Conservation (phyloP, 2,888 invertebrate genomes). For the Heteromyza rotundicornis region DNA sequence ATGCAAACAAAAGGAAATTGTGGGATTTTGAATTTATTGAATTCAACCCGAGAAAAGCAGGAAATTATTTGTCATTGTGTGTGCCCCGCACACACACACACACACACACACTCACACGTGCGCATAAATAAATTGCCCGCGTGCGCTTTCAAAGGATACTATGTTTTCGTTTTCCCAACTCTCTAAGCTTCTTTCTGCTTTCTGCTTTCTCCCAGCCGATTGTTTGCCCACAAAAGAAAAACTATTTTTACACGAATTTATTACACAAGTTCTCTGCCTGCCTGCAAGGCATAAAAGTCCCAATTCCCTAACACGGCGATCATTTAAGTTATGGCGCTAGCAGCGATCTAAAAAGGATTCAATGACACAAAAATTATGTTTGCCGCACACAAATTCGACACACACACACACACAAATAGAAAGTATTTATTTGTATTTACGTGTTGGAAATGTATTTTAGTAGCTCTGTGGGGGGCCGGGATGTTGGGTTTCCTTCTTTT, state of each 20-base stretch:
- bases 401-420: no score
- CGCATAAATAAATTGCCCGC: not conserved
- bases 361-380: not conserved
- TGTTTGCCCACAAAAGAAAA: not conserved
- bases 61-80: slow-evolving; percentile 22
- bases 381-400: not conserved
- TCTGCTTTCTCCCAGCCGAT: no score
- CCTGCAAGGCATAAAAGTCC: no score
- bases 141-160: not conserved
- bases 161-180: no score
- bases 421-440: no score
- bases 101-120: not conserved
- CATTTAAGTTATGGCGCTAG: not conserved
- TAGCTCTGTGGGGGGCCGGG: no score
- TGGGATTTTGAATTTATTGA: slow-evolving; percentile 32
- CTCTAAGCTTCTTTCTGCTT: no score
- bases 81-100: not conserved
- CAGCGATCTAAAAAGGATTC: not conserved
- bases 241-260: slow-evolving; percentile 4
- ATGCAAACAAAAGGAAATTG: slow-evolving; percentile 32
- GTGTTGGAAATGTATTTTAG: no score
- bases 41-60: slow-evolving; percentile 25
- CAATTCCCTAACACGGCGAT: no score
- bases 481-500: no score
- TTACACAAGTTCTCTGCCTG: not conserved